Evolutionary conservation across 1,140 invertebrate genomes (phyloP).

Genomic region (Dinothrombium tinctorium): DNA sequence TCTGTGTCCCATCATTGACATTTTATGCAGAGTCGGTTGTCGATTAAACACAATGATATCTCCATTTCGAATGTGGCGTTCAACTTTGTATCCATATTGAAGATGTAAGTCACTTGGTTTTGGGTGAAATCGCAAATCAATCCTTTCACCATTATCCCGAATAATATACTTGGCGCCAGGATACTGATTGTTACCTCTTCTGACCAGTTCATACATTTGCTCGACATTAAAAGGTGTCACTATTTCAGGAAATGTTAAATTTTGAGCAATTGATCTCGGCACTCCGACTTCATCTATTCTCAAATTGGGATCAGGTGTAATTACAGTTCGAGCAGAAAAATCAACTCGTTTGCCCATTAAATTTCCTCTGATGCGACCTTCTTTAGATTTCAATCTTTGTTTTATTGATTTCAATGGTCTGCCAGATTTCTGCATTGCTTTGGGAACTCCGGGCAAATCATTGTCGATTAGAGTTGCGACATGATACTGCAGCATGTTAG

Average conservation of each 20-base stretch:
- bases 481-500: slow-evolving; percentile 95
- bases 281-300: slow-evolving; percentile 97
- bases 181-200: slow-evolving; percentile 88
- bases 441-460: slow-evolving; percentile 88
- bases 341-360: slow-evolving; percentile 94
- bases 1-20: slow-evolving; percentile 99
- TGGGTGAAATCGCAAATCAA: slow-evolving; percentile 93
- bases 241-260: slow-evolving; percentile 95
- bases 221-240: slow-evolving; percentile 99
- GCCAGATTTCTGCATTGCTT: slow-evolving; percentile 95
- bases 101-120: slow-evolving; percentile 94
- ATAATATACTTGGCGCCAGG: slow-evolving; percentile 99
- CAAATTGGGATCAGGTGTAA: slow-evolving; percentile 95
- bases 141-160: slow-evolving; percentile 89
- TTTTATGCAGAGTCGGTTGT: slow-evolving; percentile 97
- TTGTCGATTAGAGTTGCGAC: slow-evolving; percentile 95
- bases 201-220: slow-evolving; percentile 81
- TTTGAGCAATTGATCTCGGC: slow-evolving; percentile 90
- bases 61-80: slow-evolving; percentile 89
- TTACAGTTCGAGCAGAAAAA: slow-evolving; percentile 91
- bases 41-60: slow-evolving; percentile 98
- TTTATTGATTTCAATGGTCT: slow-evolving; percentile 95
- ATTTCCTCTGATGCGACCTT: slow-evolving; percentile 96
- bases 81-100: slow-evolving; percentile 91
- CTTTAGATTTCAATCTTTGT: slow-evolving; percentile 43